Base-by-base conservation (phyloP, 2,797 vertebrate species). In the Hyperoplus immaculatus region DNA sequence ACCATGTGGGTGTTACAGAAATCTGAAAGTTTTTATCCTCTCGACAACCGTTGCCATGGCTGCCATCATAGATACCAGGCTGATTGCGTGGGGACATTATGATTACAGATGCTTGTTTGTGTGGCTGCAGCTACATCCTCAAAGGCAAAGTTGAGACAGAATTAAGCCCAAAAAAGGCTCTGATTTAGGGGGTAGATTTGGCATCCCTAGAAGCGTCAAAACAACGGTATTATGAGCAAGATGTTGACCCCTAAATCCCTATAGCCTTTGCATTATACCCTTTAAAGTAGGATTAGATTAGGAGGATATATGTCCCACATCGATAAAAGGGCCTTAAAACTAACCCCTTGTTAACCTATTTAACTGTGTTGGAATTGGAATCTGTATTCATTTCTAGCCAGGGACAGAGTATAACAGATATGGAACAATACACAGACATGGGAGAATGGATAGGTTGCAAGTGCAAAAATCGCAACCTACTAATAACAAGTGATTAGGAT, bases 21-120 rank as follows among this genome's bases (percentile, higher is more conserved):
- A 87, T 77, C 75, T 75, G 62, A 83, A 77, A 68, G 76, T 81
- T 8, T 29, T 77, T 83, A 71, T 84, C 60, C 56, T 73, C 84
- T 85, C 58, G 8, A 58, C 63, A 84, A 63, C 79, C 0, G 90
- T 94, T 94, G 84, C 91, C 88, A 92, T 92, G 87, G 89, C 5
- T 78, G 83, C 86, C 72, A 80, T 72, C 81, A 38, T 85, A 70
- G 86, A 84, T 76, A 85, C 79, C 36, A 18, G 74, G 62, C 49
- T 78, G 73, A 88, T 80, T 88, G 78, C 77, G 79, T 85, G 66
- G 71, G 59, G 85, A 86, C 65, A 39, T 68, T 56, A 78, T 77
- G 55, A 70, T 75, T 75, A 76, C 51, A 86, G 73, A 86, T 82
- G 61, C 68, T 41, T 70, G 66, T 67, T 73, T 74, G 62, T 78